A percentile compares a stretch with the other conserved stretches of the same genome.
These are phyloP conservation scores for Hydrozoanthus tunicans DNA, from an alignment of 64 coral and sea anemone genomes.

Conservation along the genomic window DNA sequence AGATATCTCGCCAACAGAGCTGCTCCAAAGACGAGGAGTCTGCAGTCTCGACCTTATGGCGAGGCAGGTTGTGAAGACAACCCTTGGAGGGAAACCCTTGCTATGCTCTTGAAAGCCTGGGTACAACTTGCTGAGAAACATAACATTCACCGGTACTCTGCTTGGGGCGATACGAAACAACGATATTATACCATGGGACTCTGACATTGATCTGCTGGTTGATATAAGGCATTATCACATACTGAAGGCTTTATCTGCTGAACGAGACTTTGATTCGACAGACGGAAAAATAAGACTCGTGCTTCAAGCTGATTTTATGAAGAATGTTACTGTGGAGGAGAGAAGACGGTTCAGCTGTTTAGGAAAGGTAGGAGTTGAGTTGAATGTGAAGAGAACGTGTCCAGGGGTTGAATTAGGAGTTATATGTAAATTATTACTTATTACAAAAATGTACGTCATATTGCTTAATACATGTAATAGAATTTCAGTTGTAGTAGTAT, in stretches of 20 bases:
- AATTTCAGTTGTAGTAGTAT: too few relatives aligned
- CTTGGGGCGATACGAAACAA: constrained; percentile 4
- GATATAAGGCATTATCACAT: neutral
- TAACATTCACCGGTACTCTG: constrained; percentile 12
- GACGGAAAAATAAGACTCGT: constrained; percentile 14
- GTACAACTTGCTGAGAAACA: neutral
- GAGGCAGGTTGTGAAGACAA: neutral
- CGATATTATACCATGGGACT: constrained; percentile 44
- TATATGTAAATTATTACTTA: too few relatives aligned
- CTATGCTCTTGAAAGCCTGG: neutral
- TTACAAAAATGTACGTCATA: too few relatives aligned
- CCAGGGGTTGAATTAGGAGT: too few relatives aligned
- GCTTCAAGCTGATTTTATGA: constrained; percentile 23
- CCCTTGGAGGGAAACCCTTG: neutral
- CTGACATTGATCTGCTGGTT: constrained; percentile 3
- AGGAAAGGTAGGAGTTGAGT: neutral
- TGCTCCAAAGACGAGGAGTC: neutral
- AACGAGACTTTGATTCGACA: neutral
- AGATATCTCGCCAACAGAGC: neutral
- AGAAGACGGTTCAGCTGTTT: constrained; percentile 15
- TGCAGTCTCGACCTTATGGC: neutral
- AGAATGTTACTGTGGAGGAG: neutral
- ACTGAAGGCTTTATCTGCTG: neutral
- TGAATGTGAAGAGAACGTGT: too few relatives aligned
- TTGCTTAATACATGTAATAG: too few relatives aligned